Base-by-base conservation (phyloP, 2,113 vertebrate species). In the Archilochus colubris region DNA sequence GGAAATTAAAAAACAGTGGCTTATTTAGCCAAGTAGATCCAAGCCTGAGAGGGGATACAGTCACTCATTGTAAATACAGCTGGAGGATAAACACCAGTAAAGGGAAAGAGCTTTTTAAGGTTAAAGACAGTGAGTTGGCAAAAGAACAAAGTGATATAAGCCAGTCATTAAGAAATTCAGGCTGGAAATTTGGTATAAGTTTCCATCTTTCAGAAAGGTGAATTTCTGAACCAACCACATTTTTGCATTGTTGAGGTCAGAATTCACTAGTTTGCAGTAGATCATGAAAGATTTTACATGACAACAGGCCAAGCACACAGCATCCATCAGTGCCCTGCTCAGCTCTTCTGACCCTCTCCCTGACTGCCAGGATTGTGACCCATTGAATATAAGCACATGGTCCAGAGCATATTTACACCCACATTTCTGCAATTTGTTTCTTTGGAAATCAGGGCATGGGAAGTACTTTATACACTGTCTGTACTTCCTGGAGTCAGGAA, bases 1-100 rank as follows among this genome's bases (percentile, higher is more conserved):
- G 94, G 95, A 96, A 96, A 96, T 96, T 88, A 92, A 95, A 94
- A 94, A 77, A 79, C 89, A 69, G 77, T 53, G 74, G 81, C 89
- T 95, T 95, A 94, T 96, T 94, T 93, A 92, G 91, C 36, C 66
- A 86, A 96, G 58, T 15, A 88, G 53, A 94, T 81, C 69, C 61
- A 91, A 92, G 83, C 44, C 74, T 72, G 81, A 88, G 88, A 89
- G 28, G 20, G n/a, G 30, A 93, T 94, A 89, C 5, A 51, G 82
- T 87, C 86, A 50, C 14, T 89, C 54, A 88, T 77, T 84, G 69
- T 95, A 96, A 96, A 96, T 95, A 95, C 96, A 96, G 94, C 92
- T 94, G 89, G 88, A 84, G 44, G 21, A 84, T 75, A 95, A 93
- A 86, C 69, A 94, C 48, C 53, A 93, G 80, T 61, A 92, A 96